Evolutionary conservation across 2,113 vertebrate species (phyloP), one percentile per base, ranked within the genome.

Genomic region (Ornithorhynchus anatinus): DNA sequence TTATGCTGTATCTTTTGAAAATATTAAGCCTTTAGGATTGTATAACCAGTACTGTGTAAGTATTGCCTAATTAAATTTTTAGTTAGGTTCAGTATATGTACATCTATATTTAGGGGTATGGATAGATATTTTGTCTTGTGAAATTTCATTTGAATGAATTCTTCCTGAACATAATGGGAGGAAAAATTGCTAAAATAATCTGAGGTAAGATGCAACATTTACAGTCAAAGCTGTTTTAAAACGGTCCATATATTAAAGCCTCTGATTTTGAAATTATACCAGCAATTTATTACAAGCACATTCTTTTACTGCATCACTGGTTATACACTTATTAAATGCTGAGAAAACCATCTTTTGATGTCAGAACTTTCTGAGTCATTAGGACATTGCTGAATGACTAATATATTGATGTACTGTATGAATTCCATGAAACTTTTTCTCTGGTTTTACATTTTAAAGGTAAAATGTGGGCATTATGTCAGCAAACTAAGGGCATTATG

Each of bases 381-480:
- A 85, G 84, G 82, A 85, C 86, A 82, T 90, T 88, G 87, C 84
- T 80, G 84, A 91, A 77, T 75, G 73, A 86, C 84, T 81, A 84
- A 67, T 67, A 68, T 68, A 62, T n/a, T n/a, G n/a, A 82, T 84
- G 89, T 90, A 93, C 91, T 93, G 90, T 94, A 92, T 81, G 86
- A 89, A 79, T 85, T 89, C 59, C 89, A 84, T 88, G 89, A 92
- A 81, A 86, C 88, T 90, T 92, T 91, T 87, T 87, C 85, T 90
- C 77, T 89, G 82, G 86, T 90, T 92, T 92, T 85, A 81, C 85
- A 89, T 85, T 88, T 90, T 90, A 88, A 89, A 89, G 72, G 91
- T 89, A 85, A 91, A 91, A 91, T 87, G 86, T 80, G 93, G 93
- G 93, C 92, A 93, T 94, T 94, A 93, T 88, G 80, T 90, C 87